These are phyloP conservation scores for Trichogramma evanescens DNA, from an alignment of 2,888 invertebrate species.

Conservation along the genomic window DNA sequence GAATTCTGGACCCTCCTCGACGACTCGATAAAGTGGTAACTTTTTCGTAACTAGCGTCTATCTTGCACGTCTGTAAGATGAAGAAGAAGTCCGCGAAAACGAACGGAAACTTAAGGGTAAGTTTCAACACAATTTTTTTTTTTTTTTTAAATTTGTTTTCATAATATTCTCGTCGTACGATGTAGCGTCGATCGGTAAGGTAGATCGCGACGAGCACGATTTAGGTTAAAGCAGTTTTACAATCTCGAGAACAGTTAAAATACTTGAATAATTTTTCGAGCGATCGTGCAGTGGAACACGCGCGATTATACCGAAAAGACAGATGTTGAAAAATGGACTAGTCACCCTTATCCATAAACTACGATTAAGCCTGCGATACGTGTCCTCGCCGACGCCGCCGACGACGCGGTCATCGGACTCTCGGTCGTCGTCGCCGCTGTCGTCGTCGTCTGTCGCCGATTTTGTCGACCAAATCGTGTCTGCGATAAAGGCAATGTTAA, in stretches of 20 bases:
- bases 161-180: too few relatives aligned
- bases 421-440: conserved; percentile 9
- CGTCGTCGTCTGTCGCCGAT: background rate
- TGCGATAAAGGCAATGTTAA: too few relatives aligned
- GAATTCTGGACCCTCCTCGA: conserved; percentile 11
- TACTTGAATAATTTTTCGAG: background rate
- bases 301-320: background rate
- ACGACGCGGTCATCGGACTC: conserved; percentile 32
- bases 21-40: conserved; percentile 23
- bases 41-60: conserved; percentile 31
- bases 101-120: background rate
- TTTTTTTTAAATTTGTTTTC: background rate
- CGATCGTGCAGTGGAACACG: background rate
- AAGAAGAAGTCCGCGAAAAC: background rate
- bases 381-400: conserved; percentile 37
- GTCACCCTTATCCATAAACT: conserved; percentile 40
- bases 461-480: too few relatives aligned
- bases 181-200: too few relatives aligned
- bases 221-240: too few relatives aligned
- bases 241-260: background rate
- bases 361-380: conserved; percentile 38
- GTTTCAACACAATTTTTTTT: background rate
- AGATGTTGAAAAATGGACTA: background rate
- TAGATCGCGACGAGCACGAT: too few relatives aligned
- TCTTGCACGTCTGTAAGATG: conserved; percentile 29